These are phyloP conservation scores for Bombyx mandarina DNA, from an alignment of 1,140 invertebrate species.

Conservation along the genomic window DNA sequence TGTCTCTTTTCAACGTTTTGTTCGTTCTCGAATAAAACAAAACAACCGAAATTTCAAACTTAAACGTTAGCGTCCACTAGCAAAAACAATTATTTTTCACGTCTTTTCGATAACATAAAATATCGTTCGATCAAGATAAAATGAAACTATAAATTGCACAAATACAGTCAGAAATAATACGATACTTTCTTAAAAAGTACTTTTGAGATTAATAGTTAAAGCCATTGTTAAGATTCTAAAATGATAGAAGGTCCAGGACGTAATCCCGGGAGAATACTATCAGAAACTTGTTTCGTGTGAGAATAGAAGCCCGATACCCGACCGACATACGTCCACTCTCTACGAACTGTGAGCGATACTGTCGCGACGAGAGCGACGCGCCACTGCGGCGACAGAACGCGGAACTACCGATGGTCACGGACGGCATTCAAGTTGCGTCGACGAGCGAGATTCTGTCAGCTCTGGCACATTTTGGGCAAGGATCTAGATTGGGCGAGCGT, in stretches of 20 bases:
- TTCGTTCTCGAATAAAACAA: conserved; percentile 46
- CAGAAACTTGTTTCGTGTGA: conserved; percentile 58
- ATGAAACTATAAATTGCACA: conserved; percentile 52
- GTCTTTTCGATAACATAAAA: conserved; percentile 40
- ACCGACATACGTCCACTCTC: conserved; percentile 36
- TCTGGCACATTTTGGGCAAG: conserved; percentile 16
- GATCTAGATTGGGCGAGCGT: conserved; percentile 31
- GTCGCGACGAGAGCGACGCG: conserved; percentile 42
- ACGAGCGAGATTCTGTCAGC: conserved; percentile 4
- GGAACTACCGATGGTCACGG: conserved; percentile 48
- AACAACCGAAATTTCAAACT: conserved; percentile 51
- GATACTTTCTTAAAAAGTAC: conserved; percentile 23
- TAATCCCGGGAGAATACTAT: conserved; percentile 16
- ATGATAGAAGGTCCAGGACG: conserved; percentile 15
- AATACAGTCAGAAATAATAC: conserved; percentile 33
- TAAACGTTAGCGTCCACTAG: conserved; percentile 49
- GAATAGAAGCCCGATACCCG: conserved; percentile 11
- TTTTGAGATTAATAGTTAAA: conserved; percentile 25
- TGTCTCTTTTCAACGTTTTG: conserved; percentile 59
- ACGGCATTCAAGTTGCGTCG: conserved; percentile 6
- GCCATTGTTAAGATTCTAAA: conserved; percentile 31
- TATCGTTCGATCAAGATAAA: conserved; percentile 40
- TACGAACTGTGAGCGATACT: conserved; percentile 40
- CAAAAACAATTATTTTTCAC: conserved; percentile 55
- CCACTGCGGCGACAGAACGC: conserved; percentile 22